Evolutionary conservation across 2,113 vertebrate species (phyloP).

Genomic region (Theropithecus gelada): DNA sequence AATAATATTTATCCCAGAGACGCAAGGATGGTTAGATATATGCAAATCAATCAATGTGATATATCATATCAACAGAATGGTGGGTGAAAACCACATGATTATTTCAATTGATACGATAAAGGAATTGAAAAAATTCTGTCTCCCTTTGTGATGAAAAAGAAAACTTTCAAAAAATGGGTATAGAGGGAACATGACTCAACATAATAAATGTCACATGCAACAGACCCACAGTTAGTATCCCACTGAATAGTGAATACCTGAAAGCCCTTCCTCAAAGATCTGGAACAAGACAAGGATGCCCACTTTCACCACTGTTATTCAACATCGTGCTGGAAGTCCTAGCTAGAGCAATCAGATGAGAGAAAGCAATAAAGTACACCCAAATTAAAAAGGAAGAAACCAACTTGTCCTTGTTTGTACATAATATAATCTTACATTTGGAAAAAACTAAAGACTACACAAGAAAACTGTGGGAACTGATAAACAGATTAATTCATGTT

Average conservation of each 20-base stretch:
- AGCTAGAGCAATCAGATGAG: neutral
- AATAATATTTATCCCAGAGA: neutral
- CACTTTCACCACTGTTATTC: neutral
- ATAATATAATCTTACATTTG: neutral
- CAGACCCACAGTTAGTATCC: neutral
- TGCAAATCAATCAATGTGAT: neutral
- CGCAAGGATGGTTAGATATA: neutral
- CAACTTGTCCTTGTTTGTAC: neutral
- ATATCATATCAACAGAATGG: neutral
- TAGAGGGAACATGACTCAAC: neutral
- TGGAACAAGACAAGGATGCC: neutral
- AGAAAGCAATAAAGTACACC: neutral
- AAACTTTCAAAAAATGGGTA: neutral
- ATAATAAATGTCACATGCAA: neutral
- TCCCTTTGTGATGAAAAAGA: neutral
- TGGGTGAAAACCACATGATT: neutral
- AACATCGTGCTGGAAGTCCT: neutral
- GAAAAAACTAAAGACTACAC: neutral
- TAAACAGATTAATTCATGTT: neutral
- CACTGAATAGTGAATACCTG: neutral
- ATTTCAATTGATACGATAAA: neutral
- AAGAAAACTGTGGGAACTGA: neutral
- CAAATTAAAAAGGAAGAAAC: neutral
- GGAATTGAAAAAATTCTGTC: neutral
- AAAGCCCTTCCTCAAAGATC: neutral